These are phyloP conservation scores for Disparrhopalites patrizii DNA, from an alignment of 2,888 invertebrate genomes.

Conservation along the genomic window DNA sequence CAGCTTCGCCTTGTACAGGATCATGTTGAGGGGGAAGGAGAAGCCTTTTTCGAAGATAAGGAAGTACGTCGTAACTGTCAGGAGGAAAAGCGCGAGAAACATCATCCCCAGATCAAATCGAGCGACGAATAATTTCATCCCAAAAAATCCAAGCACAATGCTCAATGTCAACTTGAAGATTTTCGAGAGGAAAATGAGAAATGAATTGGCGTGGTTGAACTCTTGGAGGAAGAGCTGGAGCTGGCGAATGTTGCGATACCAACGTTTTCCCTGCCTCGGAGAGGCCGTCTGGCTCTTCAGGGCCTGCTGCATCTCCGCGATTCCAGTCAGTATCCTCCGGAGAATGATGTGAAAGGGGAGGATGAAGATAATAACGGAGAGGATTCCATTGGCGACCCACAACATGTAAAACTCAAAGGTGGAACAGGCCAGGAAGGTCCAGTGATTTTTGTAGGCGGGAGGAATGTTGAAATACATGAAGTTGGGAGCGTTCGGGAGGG, in stretches of 20 bases:
- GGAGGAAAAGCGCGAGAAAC: background rate
- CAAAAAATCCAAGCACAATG: background rate
- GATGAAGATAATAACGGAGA: background rate
- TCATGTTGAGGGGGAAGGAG: background rate
- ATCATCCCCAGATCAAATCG: background rate
- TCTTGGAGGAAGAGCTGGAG: background rate
- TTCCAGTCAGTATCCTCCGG: background rate
- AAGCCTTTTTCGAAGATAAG: background rate
- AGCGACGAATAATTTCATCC: background rate
- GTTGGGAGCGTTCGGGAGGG: background rate
- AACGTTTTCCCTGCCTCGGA: no score
- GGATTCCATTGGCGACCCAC: background rate
- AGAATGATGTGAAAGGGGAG: background rate
- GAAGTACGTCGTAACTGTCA: background rate
- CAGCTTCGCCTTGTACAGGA: background rate
- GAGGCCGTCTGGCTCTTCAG: no score
- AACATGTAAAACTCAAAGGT: background rate
- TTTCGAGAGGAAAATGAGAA: background rate
- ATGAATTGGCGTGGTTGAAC: background rate
- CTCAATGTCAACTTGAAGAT: background rate
- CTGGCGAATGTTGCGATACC: no score
- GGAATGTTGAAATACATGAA: background rate
- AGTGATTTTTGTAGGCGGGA: background rate
- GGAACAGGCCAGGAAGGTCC: background rate
- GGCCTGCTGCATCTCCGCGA: no score